Evolutionary conservation across 2,888 invertebrate genomes (phyloP), one percentile per base, ranked within the genome.

Genomic region (Prionchulus punctatus): DNA sequence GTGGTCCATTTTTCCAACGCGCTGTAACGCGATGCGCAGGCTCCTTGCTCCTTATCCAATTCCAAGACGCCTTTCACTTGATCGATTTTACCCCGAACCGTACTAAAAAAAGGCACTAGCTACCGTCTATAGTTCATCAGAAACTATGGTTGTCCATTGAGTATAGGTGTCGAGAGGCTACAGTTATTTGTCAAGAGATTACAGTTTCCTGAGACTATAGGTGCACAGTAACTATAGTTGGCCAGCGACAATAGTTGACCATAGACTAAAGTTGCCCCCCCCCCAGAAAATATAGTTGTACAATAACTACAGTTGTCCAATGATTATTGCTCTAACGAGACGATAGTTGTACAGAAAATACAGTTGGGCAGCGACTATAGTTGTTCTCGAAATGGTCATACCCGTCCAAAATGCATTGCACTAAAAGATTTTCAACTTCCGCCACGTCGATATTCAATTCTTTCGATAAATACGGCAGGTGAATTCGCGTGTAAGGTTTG

Each of bases 321-420:
- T n/a, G n/a, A n/a, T n/a, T n/a, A n/a, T n/a, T n/a, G n/a, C n/a
- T n/a, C n/a, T n/a, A n/a, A n/a, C n/a, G n/a, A n/a, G n/a, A n/a
- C n/a, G n/a, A n/a, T n/a, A n/a, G n/a, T n/a, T n/a, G n/a, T n/a
- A n/a, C n/a, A n/a, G n/a, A n/a, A n/a, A n/a, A n/a, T n/a, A n/a
- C n/a, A n/a, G n/a, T 36, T 18, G 36, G 54, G 12, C 50, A 54
- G 28, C 23, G 43, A 52, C 45, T n/a, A 1, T n/a, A 56, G 36
- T 23, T 31, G 4, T 18, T 30, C 18, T 21, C 18, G 61, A 79
- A n/a, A n/a, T n/a, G n/a, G n/a, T n/a, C 82, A 79, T 75, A 89
- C 87, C 84, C 88, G 76, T 98, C 96, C 69, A 98, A 79, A 73
- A 98, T 98, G 74, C 96, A 94, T 26, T 94, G 92, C 49, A 98